Conservation (phyloP, 2,113 vertebrate genomes). For the Mugil cephalus region DNA sequence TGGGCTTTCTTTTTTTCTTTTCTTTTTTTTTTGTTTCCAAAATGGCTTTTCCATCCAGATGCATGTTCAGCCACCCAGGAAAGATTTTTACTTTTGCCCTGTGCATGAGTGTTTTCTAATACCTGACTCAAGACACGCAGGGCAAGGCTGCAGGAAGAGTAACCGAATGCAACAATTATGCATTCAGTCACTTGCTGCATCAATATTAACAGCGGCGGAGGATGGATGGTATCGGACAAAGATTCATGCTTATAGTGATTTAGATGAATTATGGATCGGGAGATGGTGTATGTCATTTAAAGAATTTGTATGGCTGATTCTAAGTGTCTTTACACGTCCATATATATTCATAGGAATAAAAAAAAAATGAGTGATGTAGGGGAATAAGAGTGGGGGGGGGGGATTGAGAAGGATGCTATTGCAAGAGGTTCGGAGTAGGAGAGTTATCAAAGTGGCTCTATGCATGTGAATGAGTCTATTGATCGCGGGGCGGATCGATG, state of each 20-base stretch:
- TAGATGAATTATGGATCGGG: conserved; percentile 55
- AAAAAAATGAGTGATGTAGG: conserved; percentile 59
- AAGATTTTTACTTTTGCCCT: background rate
- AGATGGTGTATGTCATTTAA: conserved; percentile 42
- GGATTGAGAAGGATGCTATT: conserved; percentile 84
- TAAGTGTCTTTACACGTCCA: conserved; percentile 49
- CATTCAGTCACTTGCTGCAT: conserved; percentile 22
- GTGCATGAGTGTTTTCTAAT: too few species aligned
- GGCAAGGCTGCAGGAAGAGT: background rate
- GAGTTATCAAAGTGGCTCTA: conserved; percentile 87
- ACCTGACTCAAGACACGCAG: conserved; percentile 1
- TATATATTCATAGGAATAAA: conserved; percentile 58
- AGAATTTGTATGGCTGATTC: conserved; percentile 56
- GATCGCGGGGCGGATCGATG: conserved; percentile 86
- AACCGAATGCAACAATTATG: conserved; percentile 13
- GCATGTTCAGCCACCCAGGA: conserved; percentile 7
- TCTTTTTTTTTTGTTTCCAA: conserved; percentile 27
- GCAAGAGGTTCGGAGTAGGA: conserved; percentile 85
- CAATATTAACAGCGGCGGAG: conserved; percentile 42
- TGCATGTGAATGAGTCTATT: conserved; percentile 93
- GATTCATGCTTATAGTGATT: conserved; percentile 45
- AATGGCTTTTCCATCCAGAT: conserved; percentile 50
- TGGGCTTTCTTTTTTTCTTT: conserved; percentile 16
- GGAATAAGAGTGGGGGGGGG: conserved; percentile 42
- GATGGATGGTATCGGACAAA: conserved; percentile 24